These are phyloP conservation scores for Solea solea DNA, from an alignment of 2,113 vertebrate species.

Conservation along the genomic window DNA sequence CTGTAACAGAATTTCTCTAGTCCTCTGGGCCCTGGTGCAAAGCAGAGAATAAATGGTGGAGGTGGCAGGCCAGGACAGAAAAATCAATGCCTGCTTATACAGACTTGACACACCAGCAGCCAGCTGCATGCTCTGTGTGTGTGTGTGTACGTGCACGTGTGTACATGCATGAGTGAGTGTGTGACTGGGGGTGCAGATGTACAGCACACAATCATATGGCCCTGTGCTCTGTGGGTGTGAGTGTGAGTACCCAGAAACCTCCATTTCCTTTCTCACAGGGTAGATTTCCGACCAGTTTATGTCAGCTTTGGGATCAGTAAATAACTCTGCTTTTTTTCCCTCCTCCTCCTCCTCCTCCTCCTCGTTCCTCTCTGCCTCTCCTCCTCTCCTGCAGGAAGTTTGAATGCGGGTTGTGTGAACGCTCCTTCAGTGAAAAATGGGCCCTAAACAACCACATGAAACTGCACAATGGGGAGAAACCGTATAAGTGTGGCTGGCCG, in stretches of 20 bases:
- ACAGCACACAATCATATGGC: slow-evolving; percentile 55
- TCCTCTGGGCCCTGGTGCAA: slow-evolving; percentile 98
- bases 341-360: slow-evolving; percentile 25
- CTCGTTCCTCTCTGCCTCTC: slow-evolving; percentile 30
- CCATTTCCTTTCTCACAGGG: slow-evolving; percentile 67
- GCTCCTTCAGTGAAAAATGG: slow-evolving; percentile 98
- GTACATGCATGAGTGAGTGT: slow-evolving; percentile 15
- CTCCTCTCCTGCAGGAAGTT: slow-evolving; percentile 88
- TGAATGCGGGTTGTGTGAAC: slow-evolving; percentile 92
- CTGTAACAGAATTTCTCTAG: slow-evolving; percentile 99
- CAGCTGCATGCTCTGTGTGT: slow-evolving; percentile 59
- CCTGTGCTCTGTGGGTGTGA: slow-evolving; percentile 43
- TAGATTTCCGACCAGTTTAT: slow-evolving; percentile 67
- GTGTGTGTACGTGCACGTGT: slow-evolving; percentile 36
- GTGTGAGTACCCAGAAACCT: slow-evolving; percentile 53
- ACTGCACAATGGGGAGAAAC: slow-evolving; percentile 97
- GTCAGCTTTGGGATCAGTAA: slow-evolving; percentile 66
- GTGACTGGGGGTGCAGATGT: slow-evolving; percentile 42
- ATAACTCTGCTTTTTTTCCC: slow-evolving; percentile 59
- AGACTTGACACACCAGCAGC: slow-evolving; percentile 91
- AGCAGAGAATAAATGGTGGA: slow-evolving; percentile 99
- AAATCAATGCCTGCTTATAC: slow-evolving; percentile 99
- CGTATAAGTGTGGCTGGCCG: slow-evolving; percentile 94
- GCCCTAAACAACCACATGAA: slow-evolving; percentile 99
- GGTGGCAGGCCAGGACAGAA: slow-evolving; percentile 97